These are phyloP conservation scores for Drosophila subobscura DNA, from an alignment of 1,140 invertebrate species.

Conservation along the genomic window DNA sequence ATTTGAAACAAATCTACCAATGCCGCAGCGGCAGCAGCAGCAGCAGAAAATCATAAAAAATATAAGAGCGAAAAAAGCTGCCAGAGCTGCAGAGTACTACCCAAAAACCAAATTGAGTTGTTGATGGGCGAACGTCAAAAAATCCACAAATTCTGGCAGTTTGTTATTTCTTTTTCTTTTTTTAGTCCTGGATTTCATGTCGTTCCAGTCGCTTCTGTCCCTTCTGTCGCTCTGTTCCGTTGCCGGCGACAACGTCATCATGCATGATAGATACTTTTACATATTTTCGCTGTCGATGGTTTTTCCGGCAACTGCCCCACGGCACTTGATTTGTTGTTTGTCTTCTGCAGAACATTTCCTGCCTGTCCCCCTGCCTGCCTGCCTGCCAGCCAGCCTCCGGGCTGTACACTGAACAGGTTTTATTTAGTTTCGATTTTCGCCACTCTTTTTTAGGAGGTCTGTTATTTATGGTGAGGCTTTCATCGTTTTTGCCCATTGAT, in stretches of 20 bases:
- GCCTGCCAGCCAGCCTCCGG: too few species aligned
- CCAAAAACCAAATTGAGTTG: slow-evolving; percentile 70
- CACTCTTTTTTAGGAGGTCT: slow-evolving; percentile 19
- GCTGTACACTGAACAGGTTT: slow-evolving; percentile 32
- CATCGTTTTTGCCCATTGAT: slow-evolving; percentile 60
- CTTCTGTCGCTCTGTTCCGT: slow-evolving; percentile 33
- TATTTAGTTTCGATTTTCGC: slow-evolving; percentile 65
- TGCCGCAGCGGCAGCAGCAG: slow-evolving; percentile 1
- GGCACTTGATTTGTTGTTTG: slow-evolving; percentile 81
- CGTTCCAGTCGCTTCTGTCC: slow-evolving; percentile 15
- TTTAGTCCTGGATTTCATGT: too few species aligned
- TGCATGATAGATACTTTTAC: slow-evolving; percentile 79
- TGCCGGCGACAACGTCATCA: slow-evolving; percentile 50
- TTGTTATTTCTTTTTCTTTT: background rate
- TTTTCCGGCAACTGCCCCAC: slow-evolving; percentile 63
- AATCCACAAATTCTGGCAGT: slow-evolving; percentile 54
- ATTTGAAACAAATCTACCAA: slow-evolving; percentile 66
- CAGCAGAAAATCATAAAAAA: too few species aligned
- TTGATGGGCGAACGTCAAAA: slow-evolving; percentile 61
- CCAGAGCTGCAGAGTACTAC: slow-evolving; percentile 4
- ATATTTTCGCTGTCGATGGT: slow-evolving; percentile 63
- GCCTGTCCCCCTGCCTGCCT: background rate
- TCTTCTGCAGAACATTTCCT: slow-evolving; percentile 76
- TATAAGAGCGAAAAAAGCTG: too few species aligned
- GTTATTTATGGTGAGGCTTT: slow-evolving; percentile 67